A percentile compares a stretch with the other conserved stretches of the same genome.
These are phyloP conservation scores for Tenthredo mesomela DNA, from an alignment of 2,888 invertebrate genomes.

Conservation along the genomic window DNA sequence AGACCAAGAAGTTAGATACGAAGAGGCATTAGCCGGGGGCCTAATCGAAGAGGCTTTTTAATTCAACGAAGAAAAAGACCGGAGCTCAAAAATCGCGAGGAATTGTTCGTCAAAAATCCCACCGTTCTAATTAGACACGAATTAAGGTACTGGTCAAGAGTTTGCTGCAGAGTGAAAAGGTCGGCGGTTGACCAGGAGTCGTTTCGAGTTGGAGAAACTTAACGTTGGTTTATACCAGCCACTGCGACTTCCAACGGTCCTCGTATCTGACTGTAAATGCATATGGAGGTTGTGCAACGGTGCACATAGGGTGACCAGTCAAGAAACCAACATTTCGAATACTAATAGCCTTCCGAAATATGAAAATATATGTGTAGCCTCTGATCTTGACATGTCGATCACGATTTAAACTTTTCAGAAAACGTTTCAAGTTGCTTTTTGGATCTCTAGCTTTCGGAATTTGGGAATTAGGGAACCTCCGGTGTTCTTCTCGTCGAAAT, in stretches of 20 bases:
- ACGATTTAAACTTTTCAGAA: too few relatives aligned
- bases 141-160: background rate
- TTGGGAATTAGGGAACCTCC: too few relatives aligned
- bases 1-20: slow-evolving; percentile 65
- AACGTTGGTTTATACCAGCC: background rate
- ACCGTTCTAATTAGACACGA: background rate
- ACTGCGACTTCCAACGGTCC: background rate
- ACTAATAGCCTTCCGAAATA: too few relatives aligned
- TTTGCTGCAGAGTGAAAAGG: background rate
- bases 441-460: too few relatives aligned
- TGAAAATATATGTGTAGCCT: too few relatives aligned
- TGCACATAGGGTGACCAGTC: background rate
- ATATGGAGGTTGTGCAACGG: background rate
- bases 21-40: slow-evolving; percentile 57
- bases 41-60: background rate
- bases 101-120: slow-evolving; percentile 17
- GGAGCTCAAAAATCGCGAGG: too few relatives aligned
- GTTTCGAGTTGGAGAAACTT: background rate
- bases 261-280: slow-evolving; percentile 18
- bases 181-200: background rate
- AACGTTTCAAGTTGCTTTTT: too few relatives aligned
- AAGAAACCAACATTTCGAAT: background rate
- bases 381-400: too few relatives aligned
- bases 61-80: too few relatives aligned
- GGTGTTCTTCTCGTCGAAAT: too few relatives aligned